These are phyloP conservation scores for Hyalella azteca DNA, from an alignment of 2,888 invertebrate species.

Conservation along the genomic window DNA sequence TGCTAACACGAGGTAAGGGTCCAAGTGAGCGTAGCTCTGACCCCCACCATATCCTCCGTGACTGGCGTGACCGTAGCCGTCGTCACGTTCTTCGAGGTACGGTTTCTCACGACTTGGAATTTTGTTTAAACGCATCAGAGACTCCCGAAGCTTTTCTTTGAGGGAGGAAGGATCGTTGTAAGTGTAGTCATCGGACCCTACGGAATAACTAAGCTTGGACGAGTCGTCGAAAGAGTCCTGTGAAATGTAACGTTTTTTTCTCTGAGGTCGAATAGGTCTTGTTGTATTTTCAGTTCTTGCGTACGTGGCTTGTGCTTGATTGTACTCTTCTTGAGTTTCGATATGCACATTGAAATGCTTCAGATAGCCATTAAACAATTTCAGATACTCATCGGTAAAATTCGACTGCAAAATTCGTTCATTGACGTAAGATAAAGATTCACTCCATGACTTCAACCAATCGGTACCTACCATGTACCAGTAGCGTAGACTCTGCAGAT, in stretches of 20 bases:
- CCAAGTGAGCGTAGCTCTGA: not conserved
- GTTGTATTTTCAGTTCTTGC: not conserved
- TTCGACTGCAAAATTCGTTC: constrained; percentile 16
- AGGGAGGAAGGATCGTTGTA: constrained; percentile 2
- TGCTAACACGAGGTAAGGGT: constrained; percentile 5
- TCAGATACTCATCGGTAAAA: not conserved
- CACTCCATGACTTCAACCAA: not conserved
- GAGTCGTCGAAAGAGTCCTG: not conserved
- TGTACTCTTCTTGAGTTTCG: not conserved
- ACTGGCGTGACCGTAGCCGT: not conserved
- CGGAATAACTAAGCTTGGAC: not conserved
- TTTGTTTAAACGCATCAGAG: not conserved
- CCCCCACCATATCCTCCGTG: not conserved
- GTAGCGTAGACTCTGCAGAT: not conserved
- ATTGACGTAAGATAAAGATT: not conserved
- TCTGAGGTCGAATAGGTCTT: not conserved
- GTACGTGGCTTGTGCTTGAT: not conserved
- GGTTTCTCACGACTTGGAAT: not conserved
- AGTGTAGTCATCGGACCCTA: not conserved
- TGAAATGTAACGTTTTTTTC: not conserved
- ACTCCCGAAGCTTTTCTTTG: constrained; percentile 1
- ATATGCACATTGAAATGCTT: not conserved
- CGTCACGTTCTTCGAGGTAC: not conserved
- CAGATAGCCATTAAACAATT: not conserved
- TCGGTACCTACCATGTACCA: not conserved